Base-by-base conservation (phyloP, 2,113 vertebrate species). In the Istiophorus platypterus region DNA sequence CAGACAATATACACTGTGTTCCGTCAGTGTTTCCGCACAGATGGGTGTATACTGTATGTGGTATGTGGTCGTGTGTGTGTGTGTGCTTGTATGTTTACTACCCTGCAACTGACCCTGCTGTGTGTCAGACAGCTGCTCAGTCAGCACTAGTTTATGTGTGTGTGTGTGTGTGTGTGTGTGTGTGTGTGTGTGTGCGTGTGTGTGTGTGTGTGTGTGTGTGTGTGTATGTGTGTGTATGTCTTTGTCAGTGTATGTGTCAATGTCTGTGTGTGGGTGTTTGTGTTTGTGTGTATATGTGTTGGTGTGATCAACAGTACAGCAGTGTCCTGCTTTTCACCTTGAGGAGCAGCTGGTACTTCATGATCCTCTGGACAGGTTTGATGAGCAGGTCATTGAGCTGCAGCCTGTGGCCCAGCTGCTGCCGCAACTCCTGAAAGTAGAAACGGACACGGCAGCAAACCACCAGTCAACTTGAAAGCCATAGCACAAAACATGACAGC, bases 301-400 rank as follows among this genome's bases (percentile, higher is more conserved):
- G 52, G 56, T 66, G 78, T 65, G 70, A 69, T 80, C 49, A 78
- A 86, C 49, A 79, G 59, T 79, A 1, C 72, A 63, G 62, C 62
- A n/a, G 54, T 52, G 75, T 4, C 63, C 65, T 58, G 31, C 41
- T 58, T 70, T 92, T 93, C 89, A 98, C 97, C 96, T 97, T 98
- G 81, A 98, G 96, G 76, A 98, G 93, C 91, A 98, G 94, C 93
- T 98, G 97, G 92, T 98, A 98, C 90, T 98, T 97, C 97, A 97
- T 97, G 94, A 98, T 98, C 92, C 97, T 93, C 92, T 98, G 97
- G 81, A 98, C 97, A 6, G 97, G 97, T 90, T 97, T 98, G 94
- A 98, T 98, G 90, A 98, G 97, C 81, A 98, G 95, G 92, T 98
- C 97, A 1, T 94, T 97, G 76, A 98, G 95, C 92, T 98, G 97